These are phyloP conservation scores for Ennomos fuscantarius DNA, from an alignment of 2,888 invertebrate species.

Conservation along the genomic window DNA sequence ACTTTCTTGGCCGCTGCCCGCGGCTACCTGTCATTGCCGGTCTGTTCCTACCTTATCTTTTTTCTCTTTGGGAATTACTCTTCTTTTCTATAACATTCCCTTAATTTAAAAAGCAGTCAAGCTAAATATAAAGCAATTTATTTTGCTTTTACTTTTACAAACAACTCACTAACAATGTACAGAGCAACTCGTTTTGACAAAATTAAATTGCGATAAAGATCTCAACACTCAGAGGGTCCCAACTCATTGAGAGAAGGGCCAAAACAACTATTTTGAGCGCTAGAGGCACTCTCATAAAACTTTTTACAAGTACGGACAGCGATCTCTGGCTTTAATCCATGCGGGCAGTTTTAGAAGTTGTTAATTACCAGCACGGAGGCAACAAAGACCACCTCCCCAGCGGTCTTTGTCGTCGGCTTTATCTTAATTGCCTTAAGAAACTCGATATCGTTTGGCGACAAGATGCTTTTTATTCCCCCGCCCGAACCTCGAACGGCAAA, in stretches of 20 bases:
- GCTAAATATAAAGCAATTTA: too few relatives aligned
- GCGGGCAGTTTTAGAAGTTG: conserved; percentile 61
- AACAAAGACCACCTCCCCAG: conserved; percentile 63
- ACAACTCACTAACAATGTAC: conserved; percentile 12
- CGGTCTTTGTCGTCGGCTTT: conserved; percentile 77
- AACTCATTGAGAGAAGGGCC: conserved; percentile 12
- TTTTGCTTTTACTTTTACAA: conserved; percentile 1
- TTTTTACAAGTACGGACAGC: conserved; percentile 26
- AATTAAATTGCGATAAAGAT: conserved; percentile 28
- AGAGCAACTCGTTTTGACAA: conserved; percentile 13
- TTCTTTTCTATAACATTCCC: too few relatives aligned
- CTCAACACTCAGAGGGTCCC: conserved; percentile 4
- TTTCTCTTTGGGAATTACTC: too few relatives aligned
- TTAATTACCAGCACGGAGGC: conserved; percentile 67
- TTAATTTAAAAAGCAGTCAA: too few relatives aligned
- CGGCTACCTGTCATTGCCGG: too few relatives aligned
- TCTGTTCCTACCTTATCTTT: too few relatives aligned
- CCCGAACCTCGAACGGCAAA: conserved; percentile 68
- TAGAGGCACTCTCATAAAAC: conserved; percentile 26
- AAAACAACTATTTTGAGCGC: conserved; percentile 29
- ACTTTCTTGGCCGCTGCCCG: too few relatives aligned
- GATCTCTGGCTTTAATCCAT: conserved; percentile 45
- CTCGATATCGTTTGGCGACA: conserved; percentile 81
- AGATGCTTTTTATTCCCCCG: conserved; percentile 78
- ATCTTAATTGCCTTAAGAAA: conserved; percentile 83